Evolutionary conservation across 2,888 invertebrate species (phyloP).

Genomic region (Scelioninae gen. 2): DNA sequence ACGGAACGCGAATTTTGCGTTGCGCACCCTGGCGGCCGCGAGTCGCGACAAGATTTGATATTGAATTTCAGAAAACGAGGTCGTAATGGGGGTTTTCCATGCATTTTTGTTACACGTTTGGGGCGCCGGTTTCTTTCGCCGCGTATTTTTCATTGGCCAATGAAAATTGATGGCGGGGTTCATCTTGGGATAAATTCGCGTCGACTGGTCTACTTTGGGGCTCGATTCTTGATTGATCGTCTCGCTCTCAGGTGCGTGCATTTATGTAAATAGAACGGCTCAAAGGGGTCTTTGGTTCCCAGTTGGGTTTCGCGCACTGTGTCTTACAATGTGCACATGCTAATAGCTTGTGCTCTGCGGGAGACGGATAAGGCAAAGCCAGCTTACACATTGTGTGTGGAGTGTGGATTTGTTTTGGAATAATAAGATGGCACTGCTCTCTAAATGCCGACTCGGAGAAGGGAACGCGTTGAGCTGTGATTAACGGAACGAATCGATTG

Average conservation of each 20-base stretch:
- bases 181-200: slow-evolving; percentile 32
- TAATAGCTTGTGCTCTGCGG: slow-evolving; percentile 51
- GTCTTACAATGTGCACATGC: slow-evolving; percentile 51
- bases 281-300: slow-evolving; percentile 60
- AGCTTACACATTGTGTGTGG: slow-evolving; percentile 20
- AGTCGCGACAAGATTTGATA: slow-evolving; percentile 28
- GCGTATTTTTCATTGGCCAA: slow-evolving; percentile 38
- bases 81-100: slow-evolving; percentile 38
- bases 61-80: slow-evolving; percentile 39
- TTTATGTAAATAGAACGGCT: slow-evolving; percentile 64
- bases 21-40: slow-evolving; percentile 12
- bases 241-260: slow-evolving; percentile 53
- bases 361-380: slow-evolving; percentile 22
- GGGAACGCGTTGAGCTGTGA: neutral
- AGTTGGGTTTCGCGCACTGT: slow-evolving; percentile 53
- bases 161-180: slow-evolving; percentile 34
- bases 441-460: neutral
- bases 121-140: slow-evolving; percentile 6
- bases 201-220: slow-evolving; percentile 37
- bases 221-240: slow-evolving; percentile 62
- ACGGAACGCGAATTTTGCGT: slow-evolving; percentile 9
- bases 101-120: slow-evolving; percentile 36
- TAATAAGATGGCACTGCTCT: slow-evolving; percentile 11
- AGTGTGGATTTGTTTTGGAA: slow-evolving; percentile 32
- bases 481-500: neutral